Conservation (phyloP, 1,140 invertebrate genomes). For the Drosophila ambigua region DNA sequence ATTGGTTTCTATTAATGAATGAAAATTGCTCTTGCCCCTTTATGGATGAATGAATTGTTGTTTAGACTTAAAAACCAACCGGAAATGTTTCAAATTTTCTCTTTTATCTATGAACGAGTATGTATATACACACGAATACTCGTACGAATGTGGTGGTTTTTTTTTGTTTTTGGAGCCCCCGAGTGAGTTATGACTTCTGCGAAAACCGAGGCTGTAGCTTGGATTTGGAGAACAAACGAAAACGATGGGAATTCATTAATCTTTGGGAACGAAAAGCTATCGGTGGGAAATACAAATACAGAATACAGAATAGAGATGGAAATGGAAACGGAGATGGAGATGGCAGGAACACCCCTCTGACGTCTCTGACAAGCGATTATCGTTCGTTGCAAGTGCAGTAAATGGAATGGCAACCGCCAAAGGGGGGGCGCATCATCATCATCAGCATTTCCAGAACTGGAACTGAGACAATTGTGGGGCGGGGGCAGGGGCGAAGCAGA, state of each 20-base stretch:
- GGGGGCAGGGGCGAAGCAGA: not conserved
- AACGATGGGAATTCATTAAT: constrained; percentile 72
- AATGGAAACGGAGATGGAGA: not conserved
- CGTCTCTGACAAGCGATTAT: constrained; percentile 55
- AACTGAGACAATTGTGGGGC: not conserved
- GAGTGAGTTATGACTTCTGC: constrained; percentile 44
- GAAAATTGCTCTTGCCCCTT: constrained; percentile 42
- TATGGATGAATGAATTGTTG: constrained; percentile 9
- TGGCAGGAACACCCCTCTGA: not conserved
- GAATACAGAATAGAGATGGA: constrained; percentile 28
- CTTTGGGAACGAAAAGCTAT: constrained; percentile 37
- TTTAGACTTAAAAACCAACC: constrained; percentile 29
- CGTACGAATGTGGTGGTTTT: constrained; percentile 14
- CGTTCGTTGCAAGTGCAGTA: constrained; percentile 43
- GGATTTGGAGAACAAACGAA: constrained; percentile 29
- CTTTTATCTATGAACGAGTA: constrained; percentile 31
- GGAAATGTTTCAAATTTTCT: constrained; percentile 72
- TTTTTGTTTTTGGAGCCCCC: constrained; percentile 6
- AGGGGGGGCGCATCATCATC: constrained; percentile 8
- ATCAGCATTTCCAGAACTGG: constrained; percentile 13
- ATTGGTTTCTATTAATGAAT: constrained; percentile 75
- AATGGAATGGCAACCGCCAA: constrained; percentile 11
- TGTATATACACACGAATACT: constrained; percentile 10
- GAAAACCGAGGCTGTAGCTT: constrained; percentile 45
- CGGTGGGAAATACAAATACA: constrained; percentile 62